Evolutionary conservation across 2,113 vertebrate genomes (phyloP), one percentile per base, ranked within the genome.

Genomic region (Xiphophorus hellerii): DNA sequence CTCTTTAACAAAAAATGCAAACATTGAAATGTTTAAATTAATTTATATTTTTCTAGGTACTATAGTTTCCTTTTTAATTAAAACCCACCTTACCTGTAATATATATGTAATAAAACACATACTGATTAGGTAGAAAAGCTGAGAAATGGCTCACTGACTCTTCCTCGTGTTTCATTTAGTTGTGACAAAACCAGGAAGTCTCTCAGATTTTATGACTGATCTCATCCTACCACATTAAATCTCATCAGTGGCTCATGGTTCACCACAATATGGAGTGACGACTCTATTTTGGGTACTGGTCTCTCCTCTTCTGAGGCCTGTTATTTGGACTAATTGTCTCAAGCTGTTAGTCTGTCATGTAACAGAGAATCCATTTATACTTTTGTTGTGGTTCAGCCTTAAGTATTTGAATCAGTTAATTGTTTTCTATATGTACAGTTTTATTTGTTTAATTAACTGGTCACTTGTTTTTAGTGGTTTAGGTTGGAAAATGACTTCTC

Each of bases 401-500:
- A 83, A 76, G 30, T 69, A 48, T 78, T 81, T 42, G 22, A 65
- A 67, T 70, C 27, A 11, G 28, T 58, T 61, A 27, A 42, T 54
- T 35, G 61, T 77, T 72, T 70, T 44, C 35, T 42, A n/a, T 28
- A 54, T 69, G 39, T 31, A 9, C 39, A 15, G 35, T 7, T 66
- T 66, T 27, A 22, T 42, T 28, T 3, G 20, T 68, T 71, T 58
- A 66, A 60, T 69, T 82, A 22, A 63, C 31, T 51, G 13, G 9
- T 58, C 9, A 0, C 25, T 58, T 58, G 2, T 58, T 58, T 85
- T 85, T 54, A 13, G 20, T 64, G 29, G 20, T 64, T 63, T 31
- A 67, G 85, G 78, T 85, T 81, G 42, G 71, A 77, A 85, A 69
- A 66, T 80, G 72, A 80, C 71, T 83, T 79, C 77, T 87, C 76